These are phyloP conservation scores for Nannobrachium achirus DNA, from an alignment of 2,113 vertebrate species.

Conservation along the genomic window DNA sequence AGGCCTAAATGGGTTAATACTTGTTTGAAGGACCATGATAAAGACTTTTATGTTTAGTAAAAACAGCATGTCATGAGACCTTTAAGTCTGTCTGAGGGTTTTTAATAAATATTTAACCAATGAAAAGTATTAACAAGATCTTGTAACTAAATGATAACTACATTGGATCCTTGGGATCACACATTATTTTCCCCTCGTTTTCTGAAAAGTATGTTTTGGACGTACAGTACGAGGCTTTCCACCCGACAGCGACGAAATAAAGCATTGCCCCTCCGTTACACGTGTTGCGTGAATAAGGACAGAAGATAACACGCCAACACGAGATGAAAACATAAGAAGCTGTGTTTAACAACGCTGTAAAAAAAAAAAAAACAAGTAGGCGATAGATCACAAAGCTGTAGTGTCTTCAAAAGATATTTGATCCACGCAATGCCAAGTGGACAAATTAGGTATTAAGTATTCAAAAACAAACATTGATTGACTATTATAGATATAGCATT, in stretches of 20 bases:
- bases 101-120: no score
- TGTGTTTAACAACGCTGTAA: slow-evolving; percentile 44
- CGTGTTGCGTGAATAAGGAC: slow-evolving; percentile 77
- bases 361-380: slow-evolving; percentile 22
- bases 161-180: no score
- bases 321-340: slow-evolving; percentile 44
- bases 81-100: no score
- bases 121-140: no score
- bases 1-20: no score
- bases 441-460: slow-evolving; percentile 40
- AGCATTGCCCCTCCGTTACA: slow-evolving; percentile 43
- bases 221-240: no score
- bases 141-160: no score
- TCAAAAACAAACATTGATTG: slow-evolving; percentile 64
- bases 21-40: no score
- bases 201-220: no score
- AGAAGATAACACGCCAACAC: slow-evolving; percentile 4
- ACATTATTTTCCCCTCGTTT: no score
- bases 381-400: slow-evolving; percentile 31
- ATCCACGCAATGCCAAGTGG: slow-evolving; percentile 46
- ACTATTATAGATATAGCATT: slow-evolving; percentile 76
- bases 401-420: slow-evolving; percentile 20
- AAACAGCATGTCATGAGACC: no score
- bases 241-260: slow-evolving; percentile 51
- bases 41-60: no score